A percentile compares a stretch with the other conserved stretches of the same genome.
phyloP scores from a whole-genome alignment of 2,888 invertebrate genomes.

The Hypena proboscidalis region DNA sequence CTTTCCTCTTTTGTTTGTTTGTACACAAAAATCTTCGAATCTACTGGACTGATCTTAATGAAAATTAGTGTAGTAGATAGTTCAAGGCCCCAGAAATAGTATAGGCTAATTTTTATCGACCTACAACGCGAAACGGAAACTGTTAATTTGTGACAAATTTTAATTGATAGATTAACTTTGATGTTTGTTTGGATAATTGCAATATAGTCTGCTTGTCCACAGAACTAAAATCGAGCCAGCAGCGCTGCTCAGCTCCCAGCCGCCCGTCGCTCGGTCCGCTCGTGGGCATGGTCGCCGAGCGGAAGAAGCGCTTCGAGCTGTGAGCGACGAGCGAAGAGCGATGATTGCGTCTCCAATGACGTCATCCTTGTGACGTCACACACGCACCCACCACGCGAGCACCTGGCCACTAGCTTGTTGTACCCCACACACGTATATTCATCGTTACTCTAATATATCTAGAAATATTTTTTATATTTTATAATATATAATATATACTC shows the following conservation, averaged over 20 bases:
- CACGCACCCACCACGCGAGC: conserved; percentile 73
- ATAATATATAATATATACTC: conserved; percentile 20
- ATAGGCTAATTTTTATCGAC: no score
- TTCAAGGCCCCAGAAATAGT: no score
- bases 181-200: no score
- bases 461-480: conserved; percentile 29
- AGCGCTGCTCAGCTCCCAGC: conserved; percentile 72
- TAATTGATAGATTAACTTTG: no score
- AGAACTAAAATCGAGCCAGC: conserved; percentile 71
- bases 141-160: no score
- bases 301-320: conserved; percentile 88
- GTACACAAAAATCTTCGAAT: no score
- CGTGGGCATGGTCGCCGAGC: conserved; percentile 90
- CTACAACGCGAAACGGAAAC: no score
- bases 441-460: no score
- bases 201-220: conserved; percentile 35
- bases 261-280: conserved; percentile 82
- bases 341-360: conserved; percentile 6
- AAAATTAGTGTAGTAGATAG: no score
- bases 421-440: conserved; percentile 40
- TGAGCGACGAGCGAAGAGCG: no score
- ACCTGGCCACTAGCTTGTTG: conserved; percentile 73
- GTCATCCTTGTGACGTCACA: conserved; percentile 13
- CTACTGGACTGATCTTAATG: no score
- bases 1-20: no score